Evolutionary conservation across 37 sponge, comb jelly and placozoan species (phyloP), one percentile per base, ranked within the genome.

Genomic region (Bolinopsis microptera): DNA sequence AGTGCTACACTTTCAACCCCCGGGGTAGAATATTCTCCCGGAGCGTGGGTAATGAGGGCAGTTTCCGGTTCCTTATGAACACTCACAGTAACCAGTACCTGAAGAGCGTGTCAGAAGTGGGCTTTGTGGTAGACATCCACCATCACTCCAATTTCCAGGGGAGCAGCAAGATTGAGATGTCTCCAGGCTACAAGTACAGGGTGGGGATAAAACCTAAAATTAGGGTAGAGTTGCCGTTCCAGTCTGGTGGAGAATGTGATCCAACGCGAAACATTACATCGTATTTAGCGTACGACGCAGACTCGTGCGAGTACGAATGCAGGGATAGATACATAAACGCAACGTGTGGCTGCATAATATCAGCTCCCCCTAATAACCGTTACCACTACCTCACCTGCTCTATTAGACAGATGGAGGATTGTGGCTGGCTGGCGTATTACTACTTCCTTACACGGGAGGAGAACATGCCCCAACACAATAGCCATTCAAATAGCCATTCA

Each of bases 1-100:
- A 72, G 75, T 72, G 75, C 75, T 72, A 72, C 75, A 3, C 31
- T 5, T 72, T 72, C 75, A 72, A 72, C 75, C 75, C 75, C n/a
- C 3, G 3, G 31, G 75, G 75, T 24, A 30, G 5, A 3, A 21
- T 72, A n/a, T 72, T 30, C 25, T 72, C 75, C n/a, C 3, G 5
- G 31, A 8, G 25, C 25, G 3, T 21, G 5, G 75, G 75, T 3
- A 2, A 5, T n/a, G 31, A 72, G 3, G 75, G 75, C 22, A 30
- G 75, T 21, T 72, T 72, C 75, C 75, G 25, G 75, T 72, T 72
- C 25, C 75, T 72, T 8, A 28, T 72, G 27, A 72, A 72, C 75
- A 72, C 25, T 28, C 75, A 72, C 75, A 30, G 31, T 2, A 21
- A 72, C n/a, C 22, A 72, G 75, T 72, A 72, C 75, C 75, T 72